Base-by-base conservation (phyloP, 2,888 invertebrate species). In the Phaonia tiefii region DNA sequence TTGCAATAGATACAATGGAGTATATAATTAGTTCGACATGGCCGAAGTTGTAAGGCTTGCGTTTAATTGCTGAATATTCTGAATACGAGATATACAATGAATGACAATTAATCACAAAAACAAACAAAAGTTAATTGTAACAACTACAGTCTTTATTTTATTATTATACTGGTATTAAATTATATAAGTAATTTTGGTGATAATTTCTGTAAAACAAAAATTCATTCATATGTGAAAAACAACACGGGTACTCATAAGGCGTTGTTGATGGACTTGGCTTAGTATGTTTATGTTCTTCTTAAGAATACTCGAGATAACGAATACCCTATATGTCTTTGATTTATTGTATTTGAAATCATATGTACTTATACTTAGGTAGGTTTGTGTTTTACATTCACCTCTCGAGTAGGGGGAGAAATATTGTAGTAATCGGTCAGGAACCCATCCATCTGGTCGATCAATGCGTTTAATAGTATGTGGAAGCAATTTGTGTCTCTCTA, bases 141-240 rank as follows among this genome's bases (percentile, higher is more conserved):
- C 85, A 86, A 78, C 88, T 88, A 87, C 88, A 88, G 88, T 88
- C 88, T 88, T 87, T 84, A 83, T 79, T 83, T 69, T 31, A 56
- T 70, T 46, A 31, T 39, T 8, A 20, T 25, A 31, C 31, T 31
- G 3, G 31, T 65, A 25, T 65, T 69, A 22, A 13, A 42, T 54
- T 44, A 31, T 44, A 22, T 58, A 17, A 1, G n/a, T 72, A 26
- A 25, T 49, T 46, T 31, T 39, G 37, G 17, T 49, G 13, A 10
- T 39, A 44, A 51, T 49, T n/a, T n/a, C n/a, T n/a, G n/a, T n/a
- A n/a, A n/a, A n/a, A n/a, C n/a, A n/a, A n/a, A n/a, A n/a, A n/a
- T n/a, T n/a, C n/a, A n/a, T n/a, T n/a, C n/a, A n/a, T n/a, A n/a
- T n/a, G n/a, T n/a, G n/a, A 46, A 25, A 49, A 26, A 51, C 20